Conservation (phyloP, 1,140 invertebrate genomes). For the Popillia japonica region DNA sequence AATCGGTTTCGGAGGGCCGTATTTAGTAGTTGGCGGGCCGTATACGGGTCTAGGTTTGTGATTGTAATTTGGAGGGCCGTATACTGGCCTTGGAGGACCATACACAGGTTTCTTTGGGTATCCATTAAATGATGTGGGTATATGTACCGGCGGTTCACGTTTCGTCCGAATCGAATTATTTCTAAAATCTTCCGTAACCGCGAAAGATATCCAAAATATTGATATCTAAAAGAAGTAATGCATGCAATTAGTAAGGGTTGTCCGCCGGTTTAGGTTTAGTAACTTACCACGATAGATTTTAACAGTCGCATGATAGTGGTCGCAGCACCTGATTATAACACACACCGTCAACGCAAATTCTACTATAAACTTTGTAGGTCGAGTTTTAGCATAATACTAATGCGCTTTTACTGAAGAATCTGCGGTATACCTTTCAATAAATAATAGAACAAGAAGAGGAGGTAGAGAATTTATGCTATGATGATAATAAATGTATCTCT, state of each 20-base stretch:
- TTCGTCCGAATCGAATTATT: background rate
- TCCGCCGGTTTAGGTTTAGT: background rate
- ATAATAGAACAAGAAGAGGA: background rate
- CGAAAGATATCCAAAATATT: conserved; percentile 1
- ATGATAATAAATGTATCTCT: no score
- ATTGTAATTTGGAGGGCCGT: conserved; percentile 11
- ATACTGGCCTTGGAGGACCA: background rate
- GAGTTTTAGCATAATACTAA: conserved; percentile 1
- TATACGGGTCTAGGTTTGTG: background rate
- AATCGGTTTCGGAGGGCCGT: background rate
- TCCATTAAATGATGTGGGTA: background rate
- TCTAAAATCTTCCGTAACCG: background rate
- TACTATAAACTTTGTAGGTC: background rate
- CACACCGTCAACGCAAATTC: background rate
- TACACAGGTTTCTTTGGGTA: background rate
- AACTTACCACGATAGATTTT: background rate
- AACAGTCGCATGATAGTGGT: background rate
- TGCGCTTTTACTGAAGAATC: background rate
- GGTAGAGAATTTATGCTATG: background rate
- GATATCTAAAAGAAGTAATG: background rate
- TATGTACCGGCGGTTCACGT: background rate
- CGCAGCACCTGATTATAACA: background rate
- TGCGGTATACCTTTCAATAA: background rate
- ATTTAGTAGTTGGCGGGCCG: no score
- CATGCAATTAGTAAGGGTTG: background rate